A percentile compares a stretch with the other conserved stretches of the same genome.
phyloP scores from a whole-genome alignment of 2,888 invertebrate genomes.

The Eupeodes luniger region DNA sequence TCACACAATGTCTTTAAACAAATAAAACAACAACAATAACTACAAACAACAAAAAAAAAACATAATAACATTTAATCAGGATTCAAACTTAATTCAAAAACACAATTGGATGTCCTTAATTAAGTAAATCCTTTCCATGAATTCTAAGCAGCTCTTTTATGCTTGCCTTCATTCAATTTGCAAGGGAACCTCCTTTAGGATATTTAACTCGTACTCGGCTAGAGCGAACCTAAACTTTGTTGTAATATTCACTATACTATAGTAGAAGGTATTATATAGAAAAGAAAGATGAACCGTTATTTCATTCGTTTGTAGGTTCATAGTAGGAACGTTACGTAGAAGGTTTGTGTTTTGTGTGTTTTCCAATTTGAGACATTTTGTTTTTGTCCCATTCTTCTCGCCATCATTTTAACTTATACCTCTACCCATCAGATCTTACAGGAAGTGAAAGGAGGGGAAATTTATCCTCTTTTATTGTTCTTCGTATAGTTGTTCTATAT shows the following conservation, averaged over 20 bases:
- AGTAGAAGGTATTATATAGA: too few relatives aligned
- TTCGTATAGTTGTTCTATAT: background rate
- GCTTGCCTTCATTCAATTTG: slow-evolving; percentile 66
- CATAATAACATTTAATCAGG: slow-evolving; percentile 75
- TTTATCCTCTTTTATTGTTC: background rate
- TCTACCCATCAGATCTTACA: background rate
- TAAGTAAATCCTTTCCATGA: slow-evolving; percentile 75
- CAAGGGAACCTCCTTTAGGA: slow-evolving; percentile 15
- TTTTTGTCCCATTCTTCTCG: slow-evolving; percentile 25
- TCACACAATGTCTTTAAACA: slow-evolving; percentile 65
- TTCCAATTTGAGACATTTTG: slow-evolving; percentile 51
- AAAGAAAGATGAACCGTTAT: background rate
- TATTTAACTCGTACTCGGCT: slow-evolving; percentile 4
- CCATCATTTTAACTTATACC: slow-evolving; percentile 1
- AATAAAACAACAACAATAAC: background rate
- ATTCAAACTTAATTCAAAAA: slow-evolving; percentile 74
- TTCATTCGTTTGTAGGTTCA: background rate
- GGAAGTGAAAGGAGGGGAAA: too few relatives aligned
- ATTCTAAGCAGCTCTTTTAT: slow-evolving; percentile 70
- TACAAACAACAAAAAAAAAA: background rate
- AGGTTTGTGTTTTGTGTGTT: slow-evolving; percentile 35
- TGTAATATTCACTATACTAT: too few relatives aligned
- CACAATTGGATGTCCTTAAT: slow-evolving; percentile 76
- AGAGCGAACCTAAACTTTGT: background rate
- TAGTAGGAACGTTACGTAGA: too few relatives aligned